Evolutionary conservation across 92 coral and sea anemone genomes (phyloP), one percentile per base, ranked within the genome.

Genomic region (Galaxea fascicularis): DNA sequence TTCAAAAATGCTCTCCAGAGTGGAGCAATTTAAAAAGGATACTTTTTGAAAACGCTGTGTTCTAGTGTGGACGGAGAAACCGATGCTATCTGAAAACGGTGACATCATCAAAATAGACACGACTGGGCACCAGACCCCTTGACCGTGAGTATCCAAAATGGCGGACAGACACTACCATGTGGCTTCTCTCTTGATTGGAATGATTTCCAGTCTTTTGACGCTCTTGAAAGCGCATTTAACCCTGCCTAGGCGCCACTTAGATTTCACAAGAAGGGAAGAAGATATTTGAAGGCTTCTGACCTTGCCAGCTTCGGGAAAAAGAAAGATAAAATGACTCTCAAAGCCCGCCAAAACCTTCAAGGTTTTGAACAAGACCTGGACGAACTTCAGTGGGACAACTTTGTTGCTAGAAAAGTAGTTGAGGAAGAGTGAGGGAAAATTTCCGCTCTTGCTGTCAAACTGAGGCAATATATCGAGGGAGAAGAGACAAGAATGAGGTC

Each of bases 391-490:
- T 79, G 85, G 85, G 85, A 65, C 85, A 79, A 65, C 75, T 79
- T 79, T 49, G 85, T 79, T 20, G 85, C 49, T 6, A 66, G 85
- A 51, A 70, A 51, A 81, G 70, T 81, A 25, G n/a, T 81, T 22
- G 85, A 67, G 77, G 86, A 81, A 81, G 86, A 81, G 52, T 81
- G 86, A 81, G 86, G 18, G 84, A 78, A 57, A 78, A 27, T 67
- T 86, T 77, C 79, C 47, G 82, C 41, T 26, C 77, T 87, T 46
- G 84, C 81, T 70, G 80, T 24, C 62, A 68, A 79, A 74, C 59
- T 80, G 77, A 82, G 86, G 51, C 82, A 77, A n/a, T 74, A 76
- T 74, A 70, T 80, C 79, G 76, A 80, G 60, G 91, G 87, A 31
- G n/a, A 49, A 20, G 27, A 75, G 25, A 73, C 91, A 56, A 70